Base-by-base conservation (phyloP, 2,113 vertebrate species). In the Laticauda colubrina region DNA sequence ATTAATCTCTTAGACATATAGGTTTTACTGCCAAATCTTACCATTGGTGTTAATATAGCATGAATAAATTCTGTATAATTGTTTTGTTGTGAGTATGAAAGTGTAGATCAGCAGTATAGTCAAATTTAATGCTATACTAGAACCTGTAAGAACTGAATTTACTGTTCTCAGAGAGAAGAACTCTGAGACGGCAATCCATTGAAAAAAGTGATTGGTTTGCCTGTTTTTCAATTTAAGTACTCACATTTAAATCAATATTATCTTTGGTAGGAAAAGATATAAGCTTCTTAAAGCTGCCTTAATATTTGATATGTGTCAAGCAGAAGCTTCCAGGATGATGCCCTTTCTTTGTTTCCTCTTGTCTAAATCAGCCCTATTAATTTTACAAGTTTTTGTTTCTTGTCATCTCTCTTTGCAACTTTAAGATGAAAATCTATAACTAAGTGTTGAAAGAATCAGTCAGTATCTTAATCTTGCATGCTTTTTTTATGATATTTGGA, bases 381-480 rank as follows among this genome's bases (percentile, higher is more conserved):
- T 91, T 91, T 64, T 0, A 0, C 94, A 92, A 94, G 92, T 48
- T 26, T 93, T 91, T 95, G 15, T 0, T 39, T 91, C 61, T 56
- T 12, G 56, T 94, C 94, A 94, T 39, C 43, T 93, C 69, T 91
- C 0, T 92, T 34, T 81, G 24, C 93, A 39, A 64, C 53, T 95
- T 64, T 92, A 91, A 53, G 91, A 89, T 29, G 69, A 90, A 59
- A 93, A 92, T 55, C 85, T 95, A 92, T 0, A 90, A 11, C 48
- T 93, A 87, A 0, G 87, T 92, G 29, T 89, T 91, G 61, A 94
- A 88, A 94, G 89, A 53, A 69, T 20, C 56, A 89, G 85, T 86
- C 64, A 92, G 61, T 92, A 3, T 90, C 94, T 91, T 34, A 94
- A 95, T 96, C 92, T 94, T 20, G 21, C 5, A 1, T 93, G 93